A percentile compares a stretch with the other conserved stretches of the same genome.
Conservation (phyloP, 2,113 vertebrate species). For the Fukomys damarensis region DNA sequence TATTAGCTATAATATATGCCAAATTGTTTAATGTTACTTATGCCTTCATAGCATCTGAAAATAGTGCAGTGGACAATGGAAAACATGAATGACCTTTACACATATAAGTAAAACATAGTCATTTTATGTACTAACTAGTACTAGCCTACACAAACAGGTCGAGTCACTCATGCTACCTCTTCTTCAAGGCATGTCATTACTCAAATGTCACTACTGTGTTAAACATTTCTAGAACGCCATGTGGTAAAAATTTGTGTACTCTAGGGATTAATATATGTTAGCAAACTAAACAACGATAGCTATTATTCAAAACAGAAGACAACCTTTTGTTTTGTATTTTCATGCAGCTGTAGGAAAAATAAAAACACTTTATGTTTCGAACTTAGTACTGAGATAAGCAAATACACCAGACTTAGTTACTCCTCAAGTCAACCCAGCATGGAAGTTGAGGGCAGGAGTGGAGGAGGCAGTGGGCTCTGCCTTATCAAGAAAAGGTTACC, state of each 20-base stretch:
- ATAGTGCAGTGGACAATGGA: neutral
- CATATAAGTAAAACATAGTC: neutral
- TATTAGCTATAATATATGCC: neutral
- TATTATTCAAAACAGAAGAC: neutral
- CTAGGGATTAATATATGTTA: rapidly evolving
- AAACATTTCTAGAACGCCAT: neutral
- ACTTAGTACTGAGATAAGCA: neutral
- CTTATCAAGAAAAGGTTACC: neutral
- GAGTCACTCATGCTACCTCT: neutral
- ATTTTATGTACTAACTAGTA: neutral
- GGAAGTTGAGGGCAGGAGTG: neutral
- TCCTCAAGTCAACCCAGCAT: neutral
- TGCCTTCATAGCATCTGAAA: neutral
- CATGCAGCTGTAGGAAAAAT: neutral
- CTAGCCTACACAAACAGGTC: neutral
- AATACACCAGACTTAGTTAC: neutral
- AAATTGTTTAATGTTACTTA: neutral
- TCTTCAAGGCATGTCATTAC: neutral
- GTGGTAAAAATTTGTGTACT: neutral
- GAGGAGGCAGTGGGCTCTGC: neutral
- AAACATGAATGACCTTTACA: neutral
- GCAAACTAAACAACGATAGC: neutral
- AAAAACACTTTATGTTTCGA: neutral
- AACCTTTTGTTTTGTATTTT: neutral
- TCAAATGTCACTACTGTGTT: neutral